Evolutionary conservation across 2,888 invertebrate species (phyloP).

Genomic region (Eurytoma californica): DNA sequence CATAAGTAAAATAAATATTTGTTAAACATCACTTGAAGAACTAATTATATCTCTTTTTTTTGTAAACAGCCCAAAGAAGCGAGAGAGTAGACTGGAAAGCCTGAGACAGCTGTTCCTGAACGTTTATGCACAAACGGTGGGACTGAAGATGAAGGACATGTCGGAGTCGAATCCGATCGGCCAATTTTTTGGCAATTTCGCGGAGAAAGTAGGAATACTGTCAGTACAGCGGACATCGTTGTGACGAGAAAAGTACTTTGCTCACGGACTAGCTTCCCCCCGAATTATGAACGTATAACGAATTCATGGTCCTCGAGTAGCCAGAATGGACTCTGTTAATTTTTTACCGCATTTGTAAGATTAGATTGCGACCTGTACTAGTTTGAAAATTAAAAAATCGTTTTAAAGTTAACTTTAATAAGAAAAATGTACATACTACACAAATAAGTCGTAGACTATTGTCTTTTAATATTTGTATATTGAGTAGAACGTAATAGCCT

Average conservation of each 20-base stretch:
- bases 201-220: constrained; percentile 78
- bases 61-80: constrained; percentile 74
- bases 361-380: background rate
- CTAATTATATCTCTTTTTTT: constrained; percentile 38
- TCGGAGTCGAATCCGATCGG: constrained; percentile 76
- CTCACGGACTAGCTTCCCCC: constrained; percentile 12
- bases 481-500: too few species aligned
- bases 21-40: constrained; percentile 4
- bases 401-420: constrained; percentile 23
- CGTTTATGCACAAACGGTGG: constrained; percentile 77
- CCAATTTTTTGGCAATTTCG: constrained; percentile 77
- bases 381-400: background rate
- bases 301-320: constrained; percentile 12
- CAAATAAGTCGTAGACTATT: constrained; percentile 20
- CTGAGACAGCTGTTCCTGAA: constrained; percentile 79
- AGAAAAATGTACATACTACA: constrained; percentile 28
- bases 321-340: constrained; percentile 2
- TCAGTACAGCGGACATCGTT: constrained; percentile 72
- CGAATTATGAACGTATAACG: constrained; percentile 41
- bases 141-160: constrained; percentile 76
- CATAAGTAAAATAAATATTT: background rate
- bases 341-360: background rate
- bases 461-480: constrained; percentile 32
- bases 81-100: constrained; percentile 74
- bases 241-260: constrained; percentile 63